phyloP scores from a whole-genome alignment of 2,113 vertebrate species.

The Lethenteron camtschaticum region DNA sequence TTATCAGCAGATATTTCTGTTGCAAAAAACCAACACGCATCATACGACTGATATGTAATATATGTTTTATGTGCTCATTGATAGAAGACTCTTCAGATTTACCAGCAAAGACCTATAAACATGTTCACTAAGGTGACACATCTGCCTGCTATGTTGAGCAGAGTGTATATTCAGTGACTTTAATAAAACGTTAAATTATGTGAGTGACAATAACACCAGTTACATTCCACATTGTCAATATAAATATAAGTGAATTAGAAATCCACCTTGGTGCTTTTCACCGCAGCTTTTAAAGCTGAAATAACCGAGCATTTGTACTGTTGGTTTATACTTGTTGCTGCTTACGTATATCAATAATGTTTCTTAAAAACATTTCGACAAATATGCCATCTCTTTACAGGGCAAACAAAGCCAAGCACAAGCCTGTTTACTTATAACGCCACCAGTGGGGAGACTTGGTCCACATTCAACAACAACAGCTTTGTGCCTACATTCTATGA shows the following conservation, averaged over 20 bases:
- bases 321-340: background rate
- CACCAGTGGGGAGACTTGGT: slow-evolving; percentile 10
- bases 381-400: slow-evolving; percentile 6
- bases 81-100: too few species aligned
- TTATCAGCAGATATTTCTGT: too few species aligned
- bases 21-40: too few species aligned
- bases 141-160: too few species aligned
- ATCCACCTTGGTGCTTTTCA: background rate
- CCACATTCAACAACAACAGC: slow-evolving; percentile 13
- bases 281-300: background rate
- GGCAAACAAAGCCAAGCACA: slow-evolving; percentile 9
- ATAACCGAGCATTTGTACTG: background rate
- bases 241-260: background rate
- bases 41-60: too few species aligned
- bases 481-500: slow-evolving; percentile 14
- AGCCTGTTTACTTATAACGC: slow-evolving; percentile 12
- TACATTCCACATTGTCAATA: too few species aligned
- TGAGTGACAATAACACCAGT: too few species aligned
- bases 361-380: background rate
- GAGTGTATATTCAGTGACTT: too few species aligned
- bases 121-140: too few species aligned
- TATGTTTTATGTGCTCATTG: too few species aligned
- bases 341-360: background rate
- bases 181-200: too few species aligned
- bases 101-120: too few species aligned